Evolutionary conservation across 2,888 invertebrate genomes (phyloP), one percentile per base, ranked within the genome.

Genomic region (Troides helena): DNA sequence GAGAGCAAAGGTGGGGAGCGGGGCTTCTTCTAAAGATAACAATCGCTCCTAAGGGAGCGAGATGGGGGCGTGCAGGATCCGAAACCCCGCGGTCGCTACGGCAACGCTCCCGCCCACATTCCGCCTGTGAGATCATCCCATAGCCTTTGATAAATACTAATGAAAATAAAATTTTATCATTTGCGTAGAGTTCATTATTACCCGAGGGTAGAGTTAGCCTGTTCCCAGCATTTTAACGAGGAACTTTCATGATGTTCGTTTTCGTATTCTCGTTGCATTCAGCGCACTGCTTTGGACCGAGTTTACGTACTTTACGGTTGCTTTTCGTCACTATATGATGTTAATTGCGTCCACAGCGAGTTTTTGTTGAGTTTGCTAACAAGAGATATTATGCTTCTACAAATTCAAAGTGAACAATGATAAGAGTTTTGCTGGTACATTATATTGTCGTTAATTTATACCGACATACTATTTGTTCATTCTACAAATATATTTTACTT

Each of bases 151-250:
- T 84, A 83, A 82, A 83, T 81, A 81, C 83, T 85, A 88, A 85
- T 88, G 85, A 87, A 87, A 90, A 91, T 90, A 89, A 85, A 85
- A 86, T 90, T 88, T 86, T 90, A 89, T 90, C 89, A 89, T 88
- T 83, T 82, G 80, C 79, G 75, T 75, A 76, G 83, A 84, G 85
- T 89, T 90, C 88, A 90, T 91, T 90, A 90, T 88, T 87, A 82
- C 81, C 78, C 81, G 81, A 79, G 79, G 80, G 77, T 79, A 78
- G 80, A 79, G 77, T 70, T 75, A 66, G 74, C 74, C 73, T 74
- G 78, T 76, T 79, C 78, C 75, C 79, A 76, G 79, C 73, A 75
- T 70, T 77, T 83, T 88, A 87, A 88, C 86, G 87, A 89, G 87
- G 81, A 77, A 71, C 74, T 72, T 76, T 80, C 74, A 78, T 79